phyloP scores from a whole-genome alignment of 1,140 invertebrate genomes.

The Drosophila tristis region DNA sequence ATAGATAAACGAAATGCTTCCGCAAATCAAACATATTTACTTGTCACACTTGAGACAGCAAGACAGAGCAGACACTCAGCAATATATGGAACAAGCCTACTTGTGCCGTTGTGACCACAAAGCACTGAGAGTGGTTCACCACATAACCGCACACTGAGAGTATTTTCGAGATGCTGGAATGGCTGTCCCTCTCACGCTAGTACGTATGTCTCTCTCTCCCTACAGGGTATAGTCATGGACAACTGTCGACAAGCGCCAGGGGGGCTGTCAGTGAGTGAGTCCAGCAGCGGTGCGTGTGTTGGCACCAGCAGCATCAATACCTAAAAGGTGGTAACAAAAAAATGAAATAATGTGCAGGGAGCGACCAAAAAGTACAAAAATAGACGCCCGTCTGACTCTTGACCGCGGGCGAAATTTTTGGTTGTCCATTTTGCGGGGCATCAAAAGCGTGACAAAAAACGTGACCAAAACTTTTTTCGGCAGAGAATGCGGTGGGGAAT shows the following conservation, averaged over 20 bases:
- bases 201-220: too few species aligned
- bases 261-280: conserved; percentile 19
- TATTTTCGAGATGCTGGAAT: too few species aligned
- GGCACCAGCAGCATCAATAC: conserved; percentile 6
- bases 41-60: too few species aligned
- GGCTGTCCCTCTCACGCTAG: too few species aligned
- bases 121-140: too few species aligned
- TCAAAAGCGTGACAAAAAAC: conserved; percentile 75
- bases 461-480: conserved; percentile 71
- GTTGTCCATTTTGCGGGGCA: conserved; percentile 49
- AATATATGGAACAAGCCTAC: too few species aligned
- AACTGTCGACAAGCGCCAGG: conserved; percentile 8
- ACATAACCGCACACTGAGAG: too few species aligned
- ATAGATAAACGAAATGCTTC: too few species aligned
- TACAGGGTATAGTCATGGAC: too few species aligned
- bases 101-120: too few species aligned
- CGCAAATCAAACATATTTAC: too few species aligned
- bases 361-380: not conserved
- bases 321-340: conserved; percentile 7
- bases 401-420: conserved; percentile 61
- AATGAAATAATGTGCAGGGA: conserved; percentile 4
- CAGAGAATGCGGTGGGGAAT: not conserved
- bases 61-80: too few species aligned
- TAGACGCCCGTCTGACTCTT: conserved; percentile 52
- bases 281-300: conserved; percentile 1